phyloP scores from a whole-genome alignment of 2,113 vertebrate species.

The Clarias macrocephalus region DNA sequence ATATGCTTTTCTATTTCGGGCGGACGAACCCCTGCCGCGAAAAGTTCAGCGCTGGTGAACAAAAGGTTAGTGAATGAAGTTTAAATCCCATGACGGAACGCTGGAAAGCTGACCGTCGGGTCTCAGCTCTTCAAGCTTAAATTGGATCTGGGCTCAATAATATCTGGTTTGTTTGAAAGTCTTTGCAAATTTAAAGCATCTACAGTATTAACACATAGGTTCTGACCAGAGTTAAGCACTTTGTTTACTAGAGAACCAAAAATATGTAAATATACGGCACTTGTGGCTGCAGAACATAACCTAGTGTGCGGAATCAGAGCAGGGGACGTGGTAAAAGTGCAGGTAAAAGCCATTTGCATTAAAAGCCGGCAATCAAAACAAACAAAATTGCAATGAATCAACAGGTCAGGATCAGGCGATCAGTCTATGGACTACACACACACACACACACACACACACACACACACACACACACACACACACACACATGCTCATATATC shows the following conservation, averaged over 20 bases:
- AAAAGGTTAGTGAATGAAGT: background rate
- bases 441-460: no score
- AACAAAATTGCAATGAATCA: no score
- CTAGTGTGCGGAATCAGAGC: background rate
- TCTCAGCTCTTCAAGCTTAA: background rate
- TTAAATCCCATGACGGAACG: background rate
- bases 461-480: no score
- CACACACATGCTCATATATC: no score
- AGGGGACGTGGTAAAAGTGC: no score
- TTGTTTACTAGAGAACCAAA: background rate
- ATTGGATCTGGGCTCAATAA: background rate
- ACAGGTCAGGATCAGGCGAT: no score
- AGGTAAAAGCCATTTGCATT: no score
- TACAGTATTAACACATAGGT: background rate
- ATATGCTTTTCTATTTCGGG: background rate
- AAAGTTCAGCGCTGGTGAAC: background rate
- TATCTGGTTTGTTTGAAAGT: no score
- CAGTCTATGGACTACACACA: no score
- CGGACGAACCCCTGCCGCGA: background rate
- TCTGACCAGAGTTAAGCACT: background rate
- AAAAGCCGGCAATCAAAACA: no score
- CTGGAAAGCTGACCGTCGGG: background rate
- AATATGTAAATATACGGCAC: background rate
- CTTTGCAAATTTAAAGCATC: background rate
- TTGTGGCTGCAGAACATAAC: background rate